Conservation (phyloP, 2,113 vertebrate species). For the Okapia johnstoni region DNA sequence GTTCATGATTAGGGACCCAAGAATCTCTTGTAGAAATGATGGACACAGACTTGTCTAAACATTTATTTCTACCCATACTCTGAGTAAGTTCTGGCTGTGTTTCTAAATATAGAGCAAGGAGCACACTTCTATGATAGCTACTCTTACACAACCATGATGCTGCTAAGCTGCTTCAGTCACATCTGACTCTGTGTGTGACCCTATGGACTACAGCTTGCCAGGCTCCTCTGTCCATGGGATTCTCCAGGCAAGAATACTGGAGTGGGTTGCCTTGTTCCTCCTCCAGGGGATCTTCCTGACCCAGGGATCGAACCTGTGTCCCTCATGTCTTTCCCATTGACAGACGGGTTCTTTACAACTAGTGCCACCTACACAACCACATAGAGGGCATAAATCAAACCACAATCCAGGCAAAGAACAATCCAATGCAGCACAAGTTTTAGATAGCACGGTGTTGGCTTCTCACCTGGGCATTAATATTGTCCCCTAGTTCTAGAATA, state of each 20-base stretch:
- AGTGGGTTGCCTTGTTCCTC: background rate
- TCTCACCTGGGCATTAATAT: background rate
- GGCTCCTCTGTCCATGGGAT: background rate
- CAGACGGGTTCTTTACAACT: background rate
- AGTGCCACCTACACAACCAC: background rate
- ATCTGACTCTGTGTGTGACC: background rate
- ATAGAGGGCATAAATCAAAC: background rate
- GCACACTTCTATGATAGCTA: background rate
- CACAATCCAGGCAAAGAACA: background rate
- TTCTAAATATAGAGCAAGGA: background rate
- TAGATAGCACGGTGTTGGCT: background rate
- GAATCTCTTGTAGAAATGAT: background rate
- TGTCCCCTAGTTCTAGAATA: background rate
- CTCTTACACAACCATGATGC: background rate
- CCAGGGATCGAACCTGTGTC: background rate
- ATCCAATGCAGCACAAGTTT: background rate
- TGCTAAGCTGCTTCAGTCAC: background rate
- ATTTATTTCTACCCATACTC: background rate
- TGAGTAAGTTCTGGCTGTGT: background rate
- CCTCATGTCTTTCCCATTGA: background rate
- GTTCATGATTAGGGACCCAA: background rate
- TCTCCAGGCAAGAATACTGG: background rate
- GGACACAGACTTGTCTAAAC: background rate
- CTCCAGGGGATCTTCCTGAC: background rate
- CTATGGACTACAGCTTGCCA: background rate